A percentile compares a stretch with the other conserved stretches of the same genome.
Conservation (phyloP, 2,113 vertebrate species). For the Leptobrachium leishanense region DNA sequence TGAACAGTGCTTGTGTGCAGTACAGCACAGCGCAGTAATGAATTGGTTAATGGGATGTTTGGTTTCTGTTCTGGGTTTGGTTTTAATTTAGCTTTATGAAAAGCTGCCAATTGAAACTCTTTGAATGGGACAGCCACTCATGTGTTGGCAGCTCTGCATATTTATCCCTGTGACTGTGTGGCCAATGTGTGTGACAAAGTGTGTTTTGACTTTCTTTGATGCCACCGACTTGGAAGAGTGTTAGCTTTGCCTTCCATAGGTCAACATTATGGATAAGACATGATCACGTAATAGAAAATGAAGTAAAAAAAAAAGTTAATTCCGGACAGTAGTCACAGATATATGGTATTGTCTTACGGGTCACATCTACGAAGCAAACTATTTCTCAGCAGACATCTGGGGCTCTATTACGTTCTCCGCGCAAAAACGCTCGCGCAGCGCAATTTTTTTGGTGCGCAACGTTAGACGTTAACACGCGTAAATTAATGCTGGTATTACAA, state of each 20-base stretch:
- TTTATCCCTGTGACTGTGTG: constrained; percentile 44
- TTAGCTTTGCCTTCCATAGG: constrained; percentile 13
- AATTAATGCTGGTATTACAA: no score
- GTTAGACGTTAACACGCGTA: no score
- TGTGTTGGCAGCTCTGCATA: constrained; percentile 41
- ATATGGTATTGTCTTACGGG: no score
- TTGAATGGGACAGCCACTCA: constrained; percentile 44
- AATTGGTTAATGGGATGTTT: constrained; percentile 34
- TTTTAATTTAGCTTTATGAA: constrained; percentile 46
- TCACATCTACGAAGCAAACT: no score
- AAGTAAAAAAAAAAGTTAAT: no score
- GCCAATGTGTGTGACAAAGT: constrained; percentile 45
- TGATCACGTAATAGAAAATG: neutral
- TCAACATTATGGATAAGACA: neutral
- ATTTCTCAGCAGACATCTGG: no score
- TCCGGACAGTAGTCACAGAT: no score
- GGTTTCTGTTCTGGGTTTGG: constrained; percentile 41
- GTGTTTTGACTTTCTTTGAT: constrained; percentile 45
- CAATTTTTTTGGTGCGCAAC: no score
- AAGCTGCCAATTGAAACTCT: constrained; percentile 47
- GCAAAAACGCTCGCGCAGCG: no score
- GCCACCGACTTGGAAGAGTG: constrained; percentile 26
- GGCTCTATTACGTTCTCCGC: no score
- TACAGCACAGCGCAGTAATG: neutral
- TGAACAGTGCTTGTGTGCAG: neutral